Evolutionary conservation across 1,140 invertebrate genomes (phyloP).

Genomic region (Neodiprion pinetum): DNA sequence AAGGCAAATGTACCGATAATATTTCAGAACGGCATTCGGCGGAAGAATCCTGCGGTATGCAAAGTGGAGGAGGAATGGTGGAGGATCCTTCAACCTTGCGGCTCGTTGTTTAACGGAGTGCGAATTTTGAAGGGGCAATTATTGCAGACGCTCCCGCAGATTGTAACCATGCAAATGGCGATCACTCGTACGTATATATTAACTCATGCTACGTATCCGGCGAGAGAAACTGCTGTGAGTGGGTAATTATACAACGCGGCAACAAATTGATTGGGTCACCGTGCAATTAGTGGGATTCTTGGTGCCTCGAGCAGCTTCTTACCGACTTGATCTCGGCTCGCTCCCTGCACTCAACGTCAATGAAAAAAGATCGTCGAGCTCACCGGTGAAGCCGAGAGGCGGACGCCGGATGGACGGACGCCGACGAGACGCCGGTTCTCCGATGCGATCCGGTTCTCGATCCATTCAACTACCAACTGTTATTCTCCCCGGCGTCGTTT

Average conservation of each 20-base stretch:
- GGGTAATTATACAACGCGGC: neutral
- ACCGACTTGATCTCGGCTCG: neutral
- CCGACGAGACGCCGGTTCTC: neutral
- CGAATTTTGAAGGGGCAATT: no score
- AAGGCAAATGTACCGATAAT: neutral
- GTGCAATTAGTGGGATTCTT: slow-evolving; percentile 5
- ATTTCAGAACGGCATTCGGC: no score
- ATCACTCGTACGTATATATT: neutral
- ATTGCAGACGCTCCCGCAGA: no score
- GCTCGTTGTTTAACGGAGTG: no score
- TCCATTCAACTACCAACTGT: neutral
- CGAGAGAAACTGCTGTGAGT: neutral
- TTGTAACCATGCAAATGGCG: no score
- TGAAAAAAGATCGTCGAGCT: neutral
- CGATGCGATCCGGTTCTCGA: neutral
- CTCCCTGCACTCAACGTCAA: neutral
- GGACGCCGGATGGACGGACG: neutral
- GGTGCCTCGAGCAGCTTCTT: no score
- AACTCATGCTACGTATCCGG: neutral
- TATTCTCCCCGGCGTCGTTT: neutral
- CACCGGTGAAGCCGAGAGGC: neutral
- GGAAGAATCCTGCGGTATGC: neutral
- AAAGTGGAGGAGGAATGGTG: no score
- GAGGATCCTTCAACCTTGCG: no score
- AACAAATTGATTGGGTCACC: slow-evolving; percentile 3